These are phyloP conservation scores for Spodoptera litura DNA, from an alignment of 1,140 invertebrate genomes.

Conservation along the genomic window DNA sequence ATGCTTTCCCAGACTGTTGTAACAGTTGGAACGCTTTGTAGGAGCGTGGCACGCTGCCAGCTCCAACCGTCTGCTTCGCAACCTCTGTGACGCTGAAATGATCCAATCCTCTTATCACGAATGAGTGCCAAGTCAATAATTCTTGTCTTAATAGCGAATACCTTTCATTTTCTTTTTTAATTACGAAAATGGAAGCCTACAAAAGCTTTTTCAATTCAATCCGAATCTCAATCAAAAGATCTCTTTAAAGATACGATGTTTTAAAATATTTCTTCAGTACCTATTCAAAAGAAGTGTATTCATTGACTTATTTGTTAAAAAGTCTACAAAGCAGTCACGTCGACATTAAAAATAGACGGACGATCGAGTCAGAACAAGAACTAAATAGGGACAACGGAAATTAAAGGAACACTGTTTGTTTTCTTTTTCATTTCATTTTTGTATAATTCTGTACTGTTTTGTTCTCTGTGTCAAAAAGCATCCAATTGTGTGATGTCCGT, in stretches of 20 bases:
- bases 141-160: conserved; percentile 6
- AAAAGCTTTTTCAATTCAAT: too few species aligned
- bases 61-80: conserved; percentile 10
- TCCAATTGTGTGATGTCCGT: too few species aligned
- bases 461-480: background rate
- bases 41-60: conserved; percentile 21
- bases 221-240: too few species aligned
- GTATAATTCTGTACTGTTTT: background rate
- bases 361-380: conserved; percentile 4
- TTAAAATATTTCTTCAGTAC: too few species aligned
- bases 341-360: background rate
- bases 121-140: conserved; percentile 36
- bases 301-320: too few species aligned
- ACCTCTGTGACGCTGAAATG: conserved; percentile 41
- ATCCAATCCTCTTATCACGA: conserved; percentile 38
- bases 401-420: conserved; percentile 10
- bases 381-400: conserved; percentile 31
- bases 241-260: too few species aligned
- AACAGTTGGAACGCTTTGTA: conserved; percentile 33
- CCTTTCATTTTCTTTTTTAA: background rate
- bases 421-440: background rate
- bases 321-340: too few species aligned
- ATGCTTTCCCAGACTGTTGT: conserved; percentile 32
- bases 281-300: too few species aligned
- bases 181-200: background rate